Conservation (phyloP, 2,113 vertebrate species). For the Saguinus midas region DNA sequence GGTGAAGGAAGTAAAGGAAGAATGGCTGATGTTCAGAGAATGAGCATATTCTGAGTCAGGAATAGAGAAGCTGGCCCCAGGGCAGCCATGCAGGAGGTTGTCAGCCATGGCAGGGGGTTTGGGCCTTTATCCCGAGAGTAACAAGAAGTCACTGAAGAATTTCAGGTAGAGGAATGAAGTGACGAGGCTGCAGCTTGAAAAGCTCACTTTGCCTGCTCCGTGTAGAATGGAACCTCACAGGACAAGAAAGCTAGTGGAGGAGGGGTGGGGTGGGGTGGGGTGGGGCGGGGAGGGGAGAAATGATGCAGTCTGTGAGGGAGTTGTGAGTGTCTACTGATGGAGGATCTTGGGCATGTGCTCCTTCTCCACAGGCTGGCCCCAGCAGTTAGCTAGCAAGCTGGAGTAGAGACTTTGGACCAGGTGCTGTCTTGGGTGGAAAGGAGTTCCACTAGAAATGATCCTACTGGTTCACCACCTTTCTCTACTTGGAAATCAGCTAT, state of each 20-base stretch:
- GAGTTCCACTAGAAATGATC: fast-evolving
- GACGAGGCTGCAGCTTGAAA: background rate
- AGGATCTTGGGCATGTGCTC: fast-evolving
- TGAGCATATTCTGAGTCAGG: fast-evolving
- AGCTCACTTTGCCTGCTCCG: background rate
- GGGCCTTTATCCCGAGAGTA: background rate
- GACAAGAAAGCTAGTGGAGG: fast-evolving
- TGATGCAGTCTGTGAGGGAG: fast-evolving
- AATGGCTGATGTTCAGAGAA: no score
- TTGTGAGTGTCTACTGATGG: fast-evolving
- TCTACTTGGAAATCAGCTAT: background rate
- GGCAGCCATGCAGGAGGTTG: background rate
- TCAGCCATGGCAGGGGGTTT: fast-evolving
- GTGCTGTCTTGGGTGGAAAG: background rate
- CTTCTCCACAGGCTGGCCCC: background rate
- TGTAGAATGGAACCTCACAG: background rate
- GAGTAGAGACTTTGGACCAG: background rate
- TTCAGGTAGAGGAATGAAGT: fast-evolving
- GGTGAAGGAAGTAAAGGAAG: no score
- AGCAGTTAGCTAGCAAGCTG: background rate
- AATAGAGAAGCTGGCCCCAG: no score
- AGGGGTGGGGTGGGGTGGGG: fast-evolving
- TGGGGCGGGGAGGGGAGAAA: background rate
- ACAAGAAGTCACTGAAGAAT: background rate
- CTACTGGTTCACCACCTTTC: fast-evolving